Evolutionary conservation across 2,888 invertebrate genomes (phyloP), one percentile per base, ranked within the genome.

Genomic region (Steinernema carpocapsae): DNA sequence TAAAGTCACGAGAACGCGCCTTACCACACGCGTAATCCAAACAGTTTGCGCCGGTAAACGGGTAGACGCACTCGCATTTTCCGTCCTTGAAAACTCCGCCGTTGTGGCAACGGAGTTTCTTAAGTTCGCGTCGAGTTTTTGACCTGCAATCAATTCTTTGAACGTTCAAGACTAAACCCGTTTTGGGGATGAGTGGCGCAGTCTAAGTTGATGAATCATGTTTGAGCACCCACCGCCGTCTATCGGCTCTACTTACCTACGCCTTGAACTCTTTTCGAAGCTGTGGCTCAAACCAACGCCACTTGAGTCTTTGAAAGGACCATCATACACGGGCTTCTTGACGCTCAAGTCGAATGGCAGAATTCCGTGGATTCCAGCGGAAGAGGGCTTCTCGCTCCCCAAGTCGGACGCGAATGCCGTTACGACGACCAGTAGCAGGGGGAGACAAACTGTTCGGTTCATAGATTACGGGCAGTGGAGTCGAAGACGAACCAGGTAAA

Each of bases 11-110:
- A 48, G 48, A 48, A 17, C 17, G 17, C n/a, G n/a, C n/a, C 2
- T 48, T 72, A 83, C 82, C 82, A 75, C 85, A 85, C 14, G 81
- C 82, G 70, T 82, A 85, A 74, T 85, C 83, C 43, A 78, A 74
- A 70, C 85, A 85, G 7, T 74, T 74, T 0, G 71, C 37, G 0
- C 85, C 85, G 7, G 82, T 83, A 64, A 83, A 82, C 19, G 84
- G 84, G 71, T 77, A 80, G 19, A 81, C 76, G 71, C 85, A 84
- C 45, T 81, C 80, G 71, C 84, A 84, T 22, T 75, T 77, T 1
- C 80, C 79, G 19, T 78, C 78, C 0, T 79, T 70, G 51, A 70
- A 79, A 7, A 83, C 79, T 0, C 83, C 83, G 17, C 81, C 76
- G 46, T 73, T 71, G 37, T 64, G 32, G 64, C 64, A 64, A 6